Evolutionary conservation across 2,888 invertebrate species (phyloP).

Genomic region (Philereme transversata): DNA sequence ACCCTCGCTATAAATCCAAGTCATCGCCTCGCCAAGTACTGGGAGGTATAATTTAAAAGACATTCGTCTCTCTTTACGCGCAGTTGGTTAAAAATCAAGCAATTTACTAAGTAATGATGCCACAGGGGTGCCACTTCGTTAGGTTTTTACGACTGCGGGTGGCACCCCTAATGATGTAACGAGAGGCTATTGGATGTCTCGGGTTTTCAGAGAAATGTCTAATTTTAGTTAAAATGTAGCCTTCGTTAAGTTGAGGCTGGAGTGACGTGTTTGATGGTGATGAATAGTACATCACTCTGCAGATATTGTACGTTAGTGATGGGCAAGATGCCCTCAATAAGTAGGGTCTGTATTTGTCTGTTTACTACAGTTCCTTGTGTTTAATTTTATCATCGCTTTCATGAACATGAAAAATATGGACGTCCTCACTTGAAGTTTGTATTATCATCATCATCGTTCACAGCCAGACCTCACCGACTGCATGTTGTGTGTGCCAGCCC

Average conservation of each 20-base stretch:
- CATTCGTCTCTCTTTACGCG: constrained; percentile 27
- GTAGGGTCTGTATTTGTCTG: not conserved
- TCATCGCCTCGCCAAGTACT: not conserved
- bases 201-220: constrained; percentile 13
- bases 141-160: constrained; percentile 32
- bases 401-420: no score
- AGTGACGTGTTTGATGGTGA: constrained; percentile 8
- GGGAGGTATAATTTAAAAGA: constrained; percentile 20
- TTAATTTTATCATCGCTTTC: no score
- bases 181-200: constrained; percentile 29
- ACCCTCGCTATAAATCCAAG: constrained; percentile 3
- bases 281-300: not conserved
- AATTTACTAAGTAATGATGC: constrained; percentile 34
- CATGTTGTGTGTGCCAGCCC: no score
- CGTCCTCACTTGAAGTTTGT: no score
- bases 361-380: no score
- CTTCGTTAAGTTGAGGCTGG: constrained; percentile 9
- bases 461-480: no score
- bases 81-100: constrained; percentile 30
- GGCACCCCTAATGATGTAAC: constrained; percentile 30
- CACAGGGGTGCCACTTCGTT: constrained; percentile 38
- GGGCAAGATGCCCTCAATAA: not conserved
- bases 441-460: no score
- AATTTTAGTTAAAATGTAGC: constrained; percentile 17
- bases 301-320: not conserved